These are phyloP conservation scores for Leptinotarsa juncta DNA, from an alignment of 2,888 invertebrate species.

Conservation along the genomic window DNA sequence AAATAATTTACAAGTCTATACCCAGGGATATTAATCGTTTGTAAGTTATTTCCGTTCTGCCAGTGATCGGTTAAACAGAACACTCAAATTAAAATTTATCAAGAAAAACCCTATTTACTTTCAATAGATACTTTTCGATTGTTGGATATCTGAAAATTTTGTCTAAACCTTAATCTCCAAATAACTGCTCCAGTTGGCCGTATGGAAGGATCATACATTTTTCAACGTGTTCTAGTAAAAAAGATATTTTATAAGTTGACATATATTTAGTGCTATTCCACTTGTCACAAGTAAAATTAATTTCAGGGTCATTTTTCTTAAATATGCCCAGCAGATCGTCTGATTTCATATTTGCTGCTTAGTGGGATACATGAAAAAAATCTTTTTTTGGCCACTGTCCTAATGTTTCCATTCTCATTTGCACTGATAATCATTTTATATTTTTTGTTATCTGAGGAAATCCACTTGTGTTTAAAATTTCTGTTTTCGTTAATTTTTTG, in stretches of 20 bases:
- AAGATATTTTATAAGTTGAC: conserved; percentile 3
- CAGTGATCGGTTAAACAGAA: no score
- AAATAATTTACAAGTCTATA: no score
- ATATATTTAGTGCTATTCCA: conserved; percentile 22
- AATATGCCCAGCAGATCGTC: no score
- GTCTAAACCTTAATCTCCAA: not conserved
- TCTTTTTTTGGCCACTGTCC: conserved; percentile 11
- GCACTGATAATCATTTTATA: not conserved
- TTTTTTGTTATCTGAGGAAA: conserved; percentile 1
- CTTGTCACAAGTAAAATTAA: conserved; percentile 13
- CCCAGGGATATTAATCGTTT: no score
- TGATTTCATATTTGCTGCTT: no score
- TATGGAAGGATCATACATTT: conserved; percentile 16
- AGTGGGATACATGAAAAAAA: conserved; percentile 8
- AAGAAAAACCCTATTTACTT: no score
- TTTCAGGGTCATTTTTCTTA: no score
- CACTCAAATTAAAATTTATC: no score
- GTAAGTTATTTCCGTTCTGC: no score
- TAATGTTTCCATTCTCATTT: conserved; percentile 17
- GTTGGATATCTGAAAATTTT: conserved; percentile 20
- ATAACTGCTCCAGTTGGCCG: conserved; percentile 23
- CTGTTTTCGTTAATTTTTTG: not conserved
- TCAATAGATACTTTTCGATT: not conserved
- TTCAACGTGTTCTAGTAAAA: conserved; percentile 10
- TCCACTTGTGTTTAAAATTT: not conserved